phyloP scores from a whole-genome alignment of 2,113 vertebrate genomes.

The Eudyptes chrysolophus region DNA sequence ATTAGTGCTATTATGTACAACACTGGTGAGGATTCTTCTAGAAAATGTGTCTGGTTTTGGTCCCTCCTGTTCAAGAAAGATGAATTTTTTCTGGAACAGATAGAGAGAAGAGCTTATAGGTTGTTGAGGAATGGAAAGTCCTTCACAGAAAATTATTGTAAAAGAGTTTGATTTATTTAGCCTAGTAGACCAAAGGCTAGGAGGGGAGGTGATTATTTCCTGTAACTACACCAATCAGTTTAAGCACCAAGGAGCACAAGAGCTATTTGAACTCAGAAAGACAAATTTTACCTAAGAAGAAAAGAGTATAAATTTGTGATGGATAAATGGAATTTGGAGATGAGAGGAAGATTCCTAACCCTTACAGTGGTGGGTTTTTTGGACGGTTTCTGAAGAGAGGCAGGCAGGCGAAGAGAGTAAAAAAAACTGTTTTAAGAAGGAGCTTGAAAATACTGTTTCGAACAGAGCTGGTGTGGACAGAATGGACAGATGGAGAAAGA shows the following conservation, averaged over 20 bases:
- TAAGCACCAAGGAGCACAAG: background rate
- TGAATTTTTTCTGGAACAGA: background rate
- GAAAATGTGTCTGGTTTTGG: background rate
- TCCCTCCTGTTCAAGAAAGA: background rate
- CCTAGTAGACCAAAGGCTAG: background rate
- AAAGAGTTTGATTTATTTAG: background rate
- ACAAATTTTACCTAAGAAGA: background rate
- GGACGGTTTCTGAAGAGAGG: background rate
- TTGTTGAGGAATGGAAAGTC: background rate
- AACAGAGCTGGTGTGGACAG: background rate
- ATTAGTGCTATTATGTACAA: background rate
- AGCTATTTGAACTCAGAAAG: background rate
- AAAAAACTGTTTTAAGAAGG: background rate
- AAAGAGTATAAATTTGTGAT: background rate
- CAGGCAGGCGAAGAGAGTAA: background rate
- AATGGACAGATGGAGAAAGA: background rate
- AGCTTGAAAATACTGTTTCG: background rate
- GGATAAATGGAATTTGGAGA: background rate
- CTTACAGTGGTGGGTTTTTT: background rate
- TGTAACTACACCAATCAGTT: background rate
- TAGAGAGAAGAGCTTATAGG: background rate
- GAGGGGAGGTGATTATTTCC: background rate
- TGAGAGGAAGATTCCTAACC: background rate
- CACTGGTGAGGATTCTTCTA: background rate
- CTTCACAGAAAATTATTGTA: background rate